These are phyloP conservation scores for Vombatus ursinus DNA, from an alignment of 2,113 vertebrate species.

Conservation along the genomic window DNA sequence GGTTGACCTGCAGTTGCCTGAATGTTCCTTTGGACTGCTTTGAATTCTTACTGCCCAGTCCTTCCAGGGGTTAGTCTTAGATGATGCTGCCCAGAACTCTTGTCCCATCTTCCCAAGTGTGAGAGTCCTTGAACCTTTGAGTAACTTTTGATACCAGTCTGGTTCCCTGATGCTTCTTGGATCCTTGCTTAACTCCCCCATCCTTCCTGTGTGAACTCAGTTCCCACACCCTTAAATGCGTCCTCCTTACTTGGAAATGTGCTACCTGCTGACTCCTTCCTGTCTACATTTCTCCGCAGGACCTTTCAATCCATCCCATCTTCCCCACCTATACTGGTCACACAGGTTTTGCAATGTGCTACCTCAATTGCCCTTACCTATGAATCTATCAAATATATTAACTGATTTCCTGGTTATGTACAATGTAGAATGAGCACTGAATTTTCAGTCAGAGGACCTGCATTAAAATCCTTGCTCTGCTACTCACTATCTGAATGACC, in stretches of 20 bases:
- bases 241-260: neutral
- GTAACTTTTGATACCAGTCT: neutral
- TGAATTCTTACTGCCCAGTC: neutral
- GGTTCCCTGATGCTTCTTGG: neutral
- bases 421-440: neutral
- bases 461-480: neutral
- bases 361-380: neutral
- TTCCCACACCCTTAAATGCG: neutral
- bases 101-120: neutral
- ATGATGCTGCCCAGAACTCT: neutral
- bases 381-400: neutral
- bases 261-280: neutral
- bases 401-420: neutral
- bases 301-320: neutral
- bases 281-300: neutral
- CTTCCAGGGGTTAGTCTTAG: neutral
- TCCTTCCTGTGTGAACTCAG: neutral
- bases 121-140: neutral
- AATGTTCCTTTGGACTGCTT: neutral
- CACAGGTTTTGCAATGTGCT: neutral
- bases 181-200: neutral
- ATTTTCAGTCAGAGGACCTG: neutral
- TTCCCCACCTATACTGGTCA: neutral
- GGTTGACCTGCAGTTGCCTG: neutral
- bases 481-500: neutral